Evolutionary conservation across 92 coral and sea anemone species (phyloP), one percentile per base, ranked within the genome.

Genomic region (Anthopleura xanthogrammica): DNA sequence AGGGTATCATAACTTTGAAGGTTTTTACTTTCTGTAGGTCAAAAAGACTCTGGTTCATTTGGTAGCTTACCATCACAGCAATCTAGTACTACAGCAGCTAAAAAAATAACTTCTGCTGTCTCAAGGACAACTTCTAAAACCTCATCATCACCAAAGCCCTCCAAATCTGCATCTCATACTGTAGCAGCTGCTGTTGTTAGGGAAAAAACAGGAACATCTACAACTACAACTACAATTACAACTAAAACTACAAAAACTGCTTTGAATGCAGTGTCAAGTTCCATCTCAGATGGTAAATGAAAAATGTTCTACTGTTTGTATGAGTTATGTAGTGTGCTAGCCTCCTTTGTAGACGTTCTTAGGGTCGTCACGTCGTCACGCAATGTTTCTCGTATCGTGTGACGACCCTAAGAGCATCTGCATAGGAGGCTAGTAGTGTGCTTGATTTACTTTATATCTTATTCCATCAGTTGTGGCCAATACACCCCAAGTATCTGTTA

Each of bases 401-500:
- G 36, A 29, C 36, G 36, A 29, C 36, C 36, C 36, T 29, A 29
- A 29, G 36, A 29, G 36, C 36, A 1, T 29, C 36, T 29, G 36
- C 36, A 1, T 29, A 29, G 36, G 36, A 29, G 1, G 36, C 36
- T 29, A 76, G 2, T 42, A 5, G 20, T 12, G 60, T 7, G 54
- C 5, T 39, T 68, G 42, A 14, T 76, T 41, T 65, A 17, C 36
- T 1, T 11, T 62, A n/a, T 70, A 13, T 48, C 43, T 46, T 75
- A 8, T 75, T 23, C 50, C 14, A 52, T 52, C 42, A 90, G 93
- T 66, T 41, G 83, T 90, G 2, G 82, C 75, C 88, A 87, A 52
- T 64, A 62, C 86, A 10, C 87, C 94, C 41, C 94, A 90, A 48
- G 85, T 90, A 16, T 90, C 94, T 57, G 87, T 82, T 73, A 81